Base-by-base conservation (phyloP, 2,113 vertebrate species). In the Heliornis fulica region DNA sequence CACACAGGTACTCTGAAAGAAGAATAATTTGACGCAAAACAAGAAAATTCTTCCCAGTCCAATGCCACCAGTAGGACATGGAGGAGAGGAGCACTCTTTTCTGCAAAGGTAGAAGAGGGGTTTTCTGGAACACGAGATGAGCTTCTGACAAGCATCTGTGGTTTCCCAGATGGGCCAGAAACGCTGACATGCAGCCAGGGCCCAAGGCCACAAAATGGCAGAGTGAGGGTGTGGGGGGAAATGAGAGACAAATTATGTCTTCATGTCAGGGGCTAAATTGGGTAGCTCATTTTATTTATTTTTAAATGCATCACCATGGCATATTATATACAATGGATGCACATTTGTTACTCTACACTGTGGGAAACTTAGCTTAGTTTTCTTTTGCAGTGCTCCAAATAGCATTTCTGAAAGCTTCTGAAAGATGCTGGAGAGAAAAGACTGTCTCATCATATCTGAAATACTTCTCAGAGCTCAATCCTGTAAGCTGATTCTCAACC, bases 391-490 rank as follows among this genome's bases (percentile, higher is more conserved):
- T 50, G 20, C 45, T 66, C 23, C 36, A 78, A 91, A 89, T 2
- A 36, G 21, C 43, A 75, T 46, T 91, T 85, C 71, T 74, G 63
- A 94, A 90, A 46, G 63, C 54, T 77, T 91, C 45, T 64, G 22
- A 90, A 80, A 93, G 69, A 69, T 32, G 11, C 50, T 20, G 6
- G n/a, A 89, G 50, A 72, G 36, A 46, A 91, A 89, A 93, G 51
- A 80, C 19, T 41, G 80, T 66, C 50, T 95, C 51, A 19, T 51
- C 82, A 29, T 66, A 93, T 38, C 83, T 81, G 75, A 94, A 95
- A 91, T 88, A 80, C 32, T 91, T 91, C 60, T 57, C 50, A 70
- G 80, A 70, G 64, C 36, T 94, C 88, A 90, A 28, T 61, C 59
- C 66, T 77, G 11, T 80, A 90, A 96, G 20, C 90, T 54, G 63